A percentile compares a stretch with the other conserved stretches of the same genome.
phyloP scores from a whole-genome alignment of 2,797 vertebrate genomes.

The Dipus sagitta region DNA sequence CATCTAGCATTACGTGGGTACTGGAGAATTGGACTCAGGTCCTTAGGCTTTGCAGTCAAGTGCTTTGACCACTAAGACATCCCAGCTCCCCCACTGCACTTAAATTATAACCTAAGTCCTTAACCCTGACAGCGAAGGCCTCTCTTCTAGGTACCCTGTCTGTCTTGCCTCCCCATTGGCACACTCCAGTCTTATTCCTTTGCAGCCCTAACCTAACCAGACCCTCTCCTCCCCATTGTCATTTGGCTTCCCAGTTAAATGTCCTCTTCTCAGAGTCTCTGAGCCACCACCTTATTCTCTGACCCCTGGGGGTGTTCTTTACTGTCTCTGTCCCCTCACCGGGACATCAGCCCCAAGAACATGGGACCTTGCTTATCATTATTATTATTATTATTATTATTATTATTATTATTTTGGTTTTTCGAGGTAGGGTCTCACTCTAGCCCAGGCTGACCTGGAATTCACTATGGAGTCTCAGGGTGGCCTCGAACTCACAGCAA shows the following conservation, averaged over 20 bases:
- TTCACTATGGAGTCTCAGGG: too few relatives aligned
- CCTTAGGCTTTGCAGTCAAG: too few relatives aligned
- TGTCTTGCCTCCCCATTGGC: too few relatives aligned
- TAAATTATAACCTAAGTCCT: not conserved
- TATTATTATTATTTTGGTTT: not conserved
- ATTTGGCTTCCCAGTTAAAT: not conserved
- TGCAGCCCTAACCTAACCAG: not conserved
- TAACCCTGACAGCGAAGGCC: not conserved
- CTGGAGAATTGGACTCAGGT: too few relatives aligned
- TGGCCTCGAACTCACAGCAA: too few relatives aligned
- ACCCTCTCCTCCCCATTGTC: not conserved
- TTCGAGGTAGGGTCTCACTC: too few relatives aligned
- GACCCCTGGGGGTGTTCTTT: not conserved
- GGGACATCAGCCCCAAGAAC: not conserved
- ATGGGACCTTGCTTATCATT: not conserved
- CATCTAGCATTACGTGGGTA: too few relatives aligned
- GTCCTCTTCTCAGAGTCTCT: not conserved
- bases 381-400: not conserved
- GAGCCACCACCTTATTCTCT: not conserved
- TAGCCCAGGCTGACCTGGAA: too few relatives aligned
- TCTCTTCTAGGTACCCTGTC: not conserved
- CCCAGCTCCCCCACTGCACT: too few relatives aligned
- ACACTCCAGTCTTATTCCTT: not conserved
- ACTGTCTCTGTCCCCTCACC: accelerated
- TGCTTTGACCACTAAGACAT: too few relatives aligned